Evolutionary conservation across 2,113 vertebrate species (phyloP).

Genomic region (Nibea albiflora): DNA sequence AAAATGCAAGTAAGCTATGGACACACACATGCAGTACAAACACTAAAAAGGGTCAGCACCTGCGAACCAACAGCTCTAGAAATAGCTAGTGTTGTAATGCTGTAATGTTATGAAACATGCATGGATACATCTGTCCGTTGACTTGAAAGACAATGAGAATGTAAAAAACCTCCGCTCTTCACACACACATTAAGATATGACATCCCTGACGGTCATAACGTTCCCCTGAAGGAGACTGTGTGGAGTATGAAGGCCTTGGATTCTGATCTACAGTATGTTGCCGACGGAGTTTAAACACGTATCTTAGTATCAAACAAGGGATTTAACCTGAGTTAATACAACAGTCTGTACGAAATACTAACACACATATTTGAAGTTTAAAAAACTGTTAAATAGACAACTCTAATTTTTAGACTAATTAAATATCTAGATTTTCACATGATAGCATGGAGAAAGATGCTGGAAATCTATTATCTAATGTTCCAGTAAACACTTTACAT

Average conservation of each 20-base stretch:
- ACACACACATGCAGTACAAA: conserved; percentile 41
- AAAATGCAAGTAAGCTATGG: conserved; percentile 17
- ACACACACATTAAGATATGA: conserved; percentile 12
- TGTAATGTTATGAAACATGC: conserved; percentile 38
- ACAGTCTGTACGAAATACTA: conserved; percentile 69
- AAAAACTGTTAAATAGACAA: conserved; percentile 48
- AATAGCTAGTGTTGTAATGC: conserved; percentile 14
- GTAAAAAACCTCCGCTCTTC: conserved; percentile 3
- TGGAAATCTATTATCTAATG: conserved; percentile 54
- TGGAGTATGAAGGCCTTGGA: conserved; percentile 47
- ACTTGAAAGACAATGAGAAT: conserved; percentile 33
- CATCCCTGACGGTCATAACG: conserved; percentile 42
- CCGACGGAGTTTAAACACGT: conserved; percentile 37
- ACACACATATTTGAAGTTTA: conserved; percentile 34
- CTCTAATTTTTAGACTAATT: conserved; percentile 42
- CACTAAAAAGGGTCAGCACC: conserved; percentile 2
- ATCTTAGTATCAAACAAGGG: conserved; percentile 61
- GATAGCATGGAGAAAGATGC: conserved; percentile 38
- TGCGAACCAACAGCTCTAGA: conserved; percentile 20
- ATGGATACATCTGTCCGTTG: conserved; percentile 8
- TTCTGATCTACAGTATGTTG: conserved; percentile 62
- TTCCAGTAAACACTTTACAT: conserved; percentile 63
- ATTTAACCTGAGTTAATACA: conserved; percentile 76
- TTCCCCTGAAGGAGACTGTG: conserved; percentile 33
- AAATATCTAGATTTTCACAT: conserved; percentile 33